Conservation (phyloP, 2,113 vertebrate genomes). For the Oryzias woworae region DNA sequence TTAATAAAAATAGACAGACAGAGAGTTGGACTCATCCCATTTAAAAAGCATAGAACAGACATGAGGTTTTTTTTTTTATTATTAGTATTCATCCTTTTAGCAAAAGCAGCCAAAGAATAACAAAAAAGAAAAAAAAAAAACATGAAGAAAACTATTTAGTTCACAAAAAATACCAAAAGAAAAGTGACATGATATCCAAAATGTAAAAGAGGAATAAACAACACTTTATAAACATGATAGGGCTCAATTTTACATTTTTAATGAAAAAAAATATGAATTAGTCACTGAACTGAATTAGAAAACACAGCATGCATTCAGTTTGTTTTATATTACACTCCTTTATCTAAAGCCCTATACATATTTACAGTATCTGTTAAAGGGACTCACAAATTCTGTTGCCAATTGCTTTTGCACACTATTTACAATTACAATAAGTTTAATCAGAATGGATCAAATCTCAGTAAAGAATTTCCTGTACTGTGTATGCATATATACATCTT, state of each 20-base stretch:
- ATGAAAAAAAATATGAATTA: conserved; percentile 75
- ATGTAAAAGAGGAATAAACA: conserved; percentile 38
- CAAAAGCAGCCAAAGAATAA: conserved; percentile 76
- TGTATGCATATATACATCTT: conserved; percentile 25
- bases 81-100: conserved; percentile 83
- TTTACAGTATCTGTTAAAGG: conserved; percentile 97
- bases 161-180: conserved; percentile 9
- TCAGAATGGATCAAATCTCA: conserved; percentile 54
- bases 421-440: conserved; percentile 91
- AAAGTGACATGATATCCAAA: conserved; percentile 46
- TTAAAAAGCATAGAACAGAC: conserved; percentile 17
- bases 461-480: conserved; percentile 31
- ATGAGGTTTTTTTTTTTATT: conserved; percentile 10
- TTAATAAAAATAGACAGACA: conserved; percentile 12
- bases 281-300: conserved; percentile 75
- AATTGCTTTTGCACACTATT: conserved; percentile 94
- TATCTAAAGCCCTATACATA: conserved; percentile 87
- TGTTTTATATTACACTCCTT: conserved; percentile 83
- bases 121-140: conserved; percentile 15
- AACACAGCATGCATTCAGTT: conserved; percentile 95
- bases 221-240: conserved; percentile 47
- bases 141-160: conserved; percentile 32
- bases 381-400: conserved; percentile 92
- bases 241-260: conserved; percentile 68
- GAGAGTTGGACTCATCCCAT: conserved; percentile 5